Conservation (phyloP, 1,140 invertebrate species). For the Cydia pomonella region DNA sequence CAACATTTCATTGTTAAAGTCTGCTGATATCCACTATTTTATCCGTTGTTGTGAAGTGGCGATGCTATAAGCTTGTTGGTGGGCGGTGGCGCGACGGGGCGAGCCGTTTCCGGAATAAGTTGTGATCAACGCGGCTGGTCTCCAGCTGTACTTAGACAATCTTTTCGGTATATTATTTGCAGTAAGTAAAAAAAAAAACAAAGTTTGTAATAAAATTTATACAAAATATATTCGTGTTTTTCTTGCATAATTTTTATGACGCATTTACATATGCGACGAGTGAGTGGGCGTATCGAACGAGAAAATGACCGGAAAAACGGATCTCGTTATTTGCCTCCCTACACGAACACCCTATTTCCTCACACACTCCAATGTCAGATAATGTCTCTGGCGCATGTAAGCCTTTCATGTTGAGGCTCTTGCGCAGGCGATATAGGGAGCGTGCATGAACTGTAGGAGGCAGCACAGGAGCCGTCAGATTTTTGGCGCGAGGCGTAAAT, state of each 20-base stretch:
- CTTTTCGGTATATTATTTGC: slow-evolving; percentile 72
- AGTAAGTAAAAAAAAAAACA: slow-evolving; percentile 66
- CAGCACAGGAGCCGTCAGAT: too few species aligned
- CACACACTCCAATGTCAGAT: too few species aligned
- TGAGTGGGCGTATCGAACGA: too few species aligned
- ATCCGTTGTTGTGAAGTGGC: background rate
- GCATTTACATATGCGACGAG: too few species aligned
- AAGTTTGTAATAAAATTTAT: slow-evolving; percentile 79
- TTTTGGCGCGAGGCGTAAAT: too few species aligned
- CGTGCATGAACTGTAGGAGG: too few species aligned
- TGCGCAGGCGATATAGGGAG: too few species aligned
- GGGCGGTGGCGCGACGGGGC: slow-evolving; percentile 38
- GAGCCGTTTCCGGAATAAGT: slow-evolving; percentile 58
- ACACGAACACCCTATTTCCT: too few species aligned
- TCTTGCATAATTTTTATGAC: slow-evolving; percentile 19
- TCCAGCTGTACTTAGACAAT: slow-evolving; percentile 58
- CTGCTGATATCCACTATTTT: background rate
- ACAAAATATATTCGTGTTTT: slow-evolving; percentile 60
- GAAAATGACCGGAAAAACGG: too few species aligned
- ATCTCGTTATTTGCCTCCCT: too few species aligned
- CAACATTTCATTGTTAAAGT: background rate
- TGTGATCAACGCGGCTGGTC: slow-evolving; percentile 53
- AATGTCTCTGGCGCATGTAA: too few species aligned
- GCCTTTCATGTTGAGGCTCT: too few species aligned
- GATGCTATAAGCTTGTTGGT: slow-evolving; percentile 46